Base-by-base conservation (phyloP, 2,888 invertebrate genomes). In the Clusia tigrina region DNA sequence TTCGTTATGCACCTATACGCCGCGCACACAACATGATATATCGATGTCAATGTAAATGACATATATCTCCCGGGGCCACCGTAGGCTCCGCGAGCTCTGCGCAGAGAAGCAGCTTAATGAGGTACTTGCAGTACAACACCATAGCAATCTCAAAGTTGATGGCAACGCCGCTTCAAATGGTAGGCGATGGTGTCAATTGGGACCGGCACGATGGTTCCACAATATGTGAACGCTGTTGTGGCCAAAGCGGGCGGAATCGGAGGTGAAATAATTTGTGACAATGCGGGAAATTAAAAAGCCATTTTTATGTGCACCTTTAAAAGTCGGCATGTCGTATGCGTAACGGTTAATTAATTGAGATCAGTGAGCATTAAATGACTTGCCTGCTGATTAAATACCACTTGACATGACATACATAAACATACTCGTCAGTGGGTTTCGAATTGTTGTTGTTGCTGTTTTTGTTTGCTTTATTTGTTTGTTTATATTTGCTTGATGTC, bases 331-430 rank as follows among this genome's bases (percentile, higher is more conserved):
- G 32, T 6, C 32, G 32, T 32, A 32, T 32, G 32, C n/a, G 42
- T 42, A 5, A 42, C 42, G n/a, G 10, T 42, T 42, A 42, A 42
- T 42, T 42, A 42, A 42, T 42, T 42, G n/a, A 42, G 42, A 10
- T n/a, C 9, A 3, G 10, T 10, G 10, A 42, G n/a, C 10, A 10
- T 42, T 6, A 15, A 6, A 42, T 17, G n/a, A 5, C 9, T 15
- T 42, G 32, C 42, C 42, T 10, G 2, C 42, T 6, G 9, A 15
- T 10, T 15, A 42, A 42, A 10, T 15, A 32, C 6, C 42, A 32
- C 12, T 32, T 32, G 32, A 12, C 32, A 9, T 32, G 32, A 32
- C 5, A 32, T 32, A 5, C n/a, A n/a, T n/a, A n/a, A n/a, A n/a
- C n/a, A n/a, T n/a, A n/a, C n/a, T n/a, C n/a, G n/a, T n/a, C n/a